Evolutionary conservation across 37 sponge, comb jelly and placozoan genomes (phyloP), one percentile per base, ranked within the genome.

Genomic region (Crambe crambe): DNA sequence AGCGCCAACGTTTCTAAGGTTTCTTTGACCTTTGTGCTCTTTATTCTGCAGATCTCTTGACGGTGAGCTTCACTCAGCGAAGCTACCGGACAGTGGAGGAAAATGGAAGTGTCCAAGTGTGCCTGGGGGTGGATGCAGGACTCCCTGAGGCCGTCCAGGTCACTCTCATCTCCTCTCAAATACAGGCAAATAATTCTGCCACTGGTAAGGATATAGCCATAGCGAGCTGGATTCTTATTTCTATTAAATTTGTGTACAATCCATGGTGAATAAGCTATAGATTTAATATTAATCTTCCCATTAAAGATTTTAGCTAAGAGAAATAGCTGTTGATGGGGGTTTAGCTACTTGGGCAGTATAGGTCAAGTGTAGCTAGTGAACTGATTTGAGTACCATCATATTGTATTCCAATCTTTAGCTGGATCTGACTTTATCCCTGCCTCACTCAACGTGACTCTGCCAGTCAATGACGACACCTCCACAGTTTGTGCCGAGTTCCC

Each of bases 141-240:
- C 62, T 75, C 21, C 60, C 42, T 10, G 76, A 75, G 26, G 62
- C 18, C 17, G 76, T 75, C 27, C 12, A 31, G 27, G 62, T 75
- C 17, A n/a, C 37, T 18, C 21, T 75, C 31, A 38, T 2, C 39
- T 27, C 76, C 22, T 75, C 22, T 60, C 32, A 35, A 35, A 15
- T 60, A 3, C 37, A 26, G 41, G 27, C 1, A n/a, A 38, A 22
- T 56, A 75, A 36, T 20, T 10, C 20, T 56, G 76, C 76, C 37
- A 37, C 39, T 34, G 76, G 76, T 75, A 35, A 47, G 39, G 15
- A 37, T n/a, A n/a, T n/a, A n/a, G n/a, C n/a, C n/a, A n/a, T n/a
- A n/a, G n/a, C n/a, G n/a, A n/a, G n/a, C n/a, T n/a, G n/a, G n/a
- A n/a, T n/a, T n/a, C n/a, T n/a, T n/a, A n/a, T n/a, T n/a, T n/a